Base-by-base conservation (phyloP, 2,888 invertebrate species). In the Fragum fragum region DNA sequence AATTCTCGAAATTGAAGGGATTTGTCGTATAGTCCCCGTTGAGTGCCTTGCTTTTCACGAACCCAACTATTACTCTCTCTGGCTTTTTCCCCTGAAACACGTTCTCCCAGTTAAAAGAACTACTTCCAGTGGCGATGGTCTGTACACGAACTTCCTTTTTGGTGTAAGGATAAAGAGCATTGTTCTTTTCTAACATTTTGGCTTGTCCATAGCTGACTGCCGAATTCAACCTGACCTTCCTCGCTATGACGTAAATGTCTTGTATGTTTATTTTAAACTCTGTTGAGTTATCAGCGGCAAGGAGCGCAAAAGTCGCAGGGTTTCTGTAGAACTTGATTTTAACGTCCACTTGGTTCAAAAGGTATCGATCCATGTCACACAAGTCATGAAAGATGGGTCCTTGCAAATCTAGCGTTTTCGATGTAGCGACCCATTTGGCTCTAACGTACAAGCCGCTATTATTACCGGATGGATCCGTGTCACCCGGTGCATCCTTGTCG, bases 1-100 rank as follows among this genome's bases (percentile, higher is more conserved):
- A 81, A 29, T 83, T 73, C 61, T 81, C 75, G 53, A 86, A 86
- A 39, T 81, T 74, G 73, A 76, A 86, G 14, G 79, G 83, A 52
- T 86, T 86, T 23, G 69, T 53, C 7, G 73, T 63, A 52, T 80
- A 80, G 68, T 69, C 71, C 16, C 85, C 82, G 26, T 69, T 76
- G n/a, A 77, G 28, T 11, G 69, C 77, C 23, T 52, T 75, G 32
- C 78, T 73, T 32, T 83, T 61, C 11, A 77, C 80, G 47, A 85
- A 85, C 6, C 76, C 78, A 32, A 82, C 52, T 29, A 42, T 57
- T 1, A 79, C 47, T 18, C 52, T 52, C 21, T 73, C 69, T 14
- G 86, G 76, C 63, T 68, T 61, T 36, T 74, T 55, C 14, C 78
- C 76, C 26, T 76, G 76, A 66, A 84, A 84, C 52, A 83, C 32